Evolutionary conservation across 1,140 invertebrate species (phyloP).

Genomic region (Lamellibrachia luymesi): DNA sequence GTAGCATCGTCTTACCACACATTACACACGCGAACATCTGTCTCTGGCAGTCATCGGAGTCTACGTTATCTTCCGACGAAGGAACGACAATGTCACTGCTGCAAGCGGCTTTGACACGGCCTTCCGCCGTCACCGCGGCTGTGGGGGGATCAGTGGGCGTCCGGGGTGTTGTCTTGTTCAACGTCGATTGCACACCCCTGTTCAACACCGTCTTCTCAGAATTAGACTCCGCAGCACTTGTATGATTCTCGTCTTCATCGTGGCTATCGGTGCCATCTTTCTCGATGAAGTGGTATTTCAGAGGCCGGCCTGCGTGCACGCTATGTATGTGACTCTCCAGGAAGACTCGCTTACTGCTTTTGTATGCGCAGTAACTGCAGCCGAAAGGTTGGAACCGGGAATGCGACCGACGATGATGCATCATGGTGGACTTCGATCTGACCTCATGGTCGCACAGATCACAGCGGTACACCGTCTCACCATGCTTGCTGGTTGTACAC

Average conservation of each 20-base stretch:
- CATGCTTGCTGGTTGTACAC: background rate
- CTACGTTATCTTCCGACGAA: background rate
- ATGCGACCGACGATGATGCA: background rate
- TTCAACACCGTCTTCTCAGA: background rate
- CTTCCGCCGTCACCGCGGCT: background rate
- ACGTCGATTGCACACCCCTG: too few species aligned
- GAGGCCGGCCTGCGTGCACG: background rate
- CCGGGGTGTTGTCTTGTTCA: background rate
- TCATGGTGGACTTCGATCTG: background rate
- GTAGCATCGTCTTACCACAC: constrained; percentile 15
- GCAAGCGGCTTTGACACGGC: background rate
- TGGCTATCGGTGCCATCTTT: background rate
- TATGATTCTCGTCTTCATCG: background rate
- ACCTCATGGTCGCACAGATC: background rate
- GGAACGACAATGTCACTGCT: background rate
- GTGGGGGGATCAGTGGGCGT: background rate
- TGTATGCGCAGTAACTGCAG: background rate
- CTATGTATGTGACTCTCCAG: background rate
- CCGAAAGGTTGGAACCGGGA: background rate
- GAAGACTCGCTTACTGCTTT: background rate
- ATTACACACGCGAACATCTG: constrained; percentile 12
- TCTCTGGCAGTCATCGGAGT: background rate
- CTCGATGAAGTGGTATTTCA: background rate
- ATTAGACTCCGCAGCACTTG: background rate
- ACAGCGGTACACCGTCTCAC: background rate